Evolutionary conservation across 64 coral and sea anemone species (phyloP).

Genomic region (Trachythela sp.): DNA sequence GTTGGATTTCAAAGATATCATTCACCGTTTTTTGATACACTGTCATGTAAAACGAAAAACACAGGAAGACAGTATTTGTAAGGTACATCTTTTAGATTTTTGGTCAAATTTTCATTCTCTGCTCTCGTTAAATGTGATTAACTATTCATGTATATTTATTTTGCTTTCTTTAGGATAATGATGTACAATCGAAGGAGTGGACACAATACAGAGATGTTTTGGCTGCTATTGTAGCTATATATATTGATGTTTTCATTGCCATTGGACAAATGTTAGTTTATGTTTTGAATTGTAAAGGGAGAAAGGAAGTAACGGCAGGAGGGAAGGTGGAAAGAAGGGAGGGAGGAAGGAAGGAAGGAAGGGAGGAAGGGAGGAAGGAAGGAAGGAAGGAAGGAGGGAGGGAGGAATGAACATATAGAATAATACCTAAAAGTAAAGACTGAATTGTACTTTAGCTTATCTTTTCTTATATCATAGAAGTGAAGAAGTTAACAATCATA

Average conservation of each 20-base stretch:
- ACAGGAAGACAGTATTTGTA: no score
- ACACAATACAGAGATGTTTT: neutral
- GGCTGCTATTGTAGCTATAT: neutral
- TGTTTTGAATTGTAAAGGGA: neutral
- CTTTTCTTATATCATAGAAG: neutral
- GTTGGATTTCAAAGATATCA: neutral
- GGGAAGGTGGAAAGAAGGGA: no score
- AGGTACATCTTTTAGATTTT: no score
- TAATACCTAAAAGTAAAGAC: no score
- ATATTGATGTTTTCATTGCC: neutral
- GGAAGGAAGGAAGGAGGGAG: no score
- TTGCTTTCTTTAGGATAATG: neutral
- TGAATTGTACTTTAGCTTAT: neutral
- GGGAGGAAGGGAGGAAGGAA: no score
- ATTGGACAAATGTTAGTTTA: neutral
- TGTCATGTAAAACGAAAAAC: neutral
- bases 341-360: no score
- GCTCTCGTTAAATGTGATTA: neutral
- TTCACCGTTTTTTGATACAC: neutral
- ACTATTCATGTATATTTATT: neutral
- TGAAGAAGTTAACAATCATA: neutral
- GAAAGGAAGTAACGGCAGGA: no score
- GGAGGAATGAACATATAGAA: no score
- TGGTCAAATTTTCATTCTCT: no score
- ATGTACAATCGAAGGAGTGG: neutral